Base-by-base conservation (phyloP, 2,888 invertebrate species). In the Meteorus cinctellus region DNA sequence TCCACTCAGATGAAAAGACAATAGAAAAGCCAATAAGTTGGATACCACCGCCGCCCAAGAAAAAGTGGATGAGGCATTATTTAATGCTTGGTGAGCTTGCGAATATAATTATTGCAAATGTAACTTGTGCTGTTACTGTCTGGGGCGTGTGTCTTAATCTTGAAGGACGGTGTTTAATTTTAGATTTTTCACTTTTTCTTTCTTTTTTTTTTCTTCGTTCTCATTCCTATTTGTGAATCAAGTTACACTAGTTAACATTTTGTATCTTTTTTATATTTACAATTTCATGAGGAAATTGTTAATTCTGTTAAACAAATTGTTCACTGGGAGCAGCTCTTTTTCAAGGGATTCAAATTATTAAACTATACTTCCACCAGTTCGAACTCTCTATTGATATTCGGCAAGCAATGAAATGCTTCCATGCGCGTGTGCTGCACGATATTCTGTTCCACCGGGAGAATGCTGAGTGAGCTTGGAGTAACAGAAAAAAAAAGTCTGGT, bases 21-120 rank as follows among this genome's bases (percentile, higher is more conserved):
- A 80, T 83, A 29, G 74, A 19, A n/a, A n/a, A 81, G 76, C 79
- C 80, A 63, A 81, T 80, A 51, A 82, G 82, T 78, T 88, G 88
- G 88, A 86, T 86, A 79, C 92, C 93, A 51, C 93, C 90, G 63
- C 90, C 94, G 74, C 94, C 94, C 62, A 94, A 94, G 90, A 94
- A 94, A 91, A 94, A 94, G 88, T 94, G 94, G 94, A 94, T 94
- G 81, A 92, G 91, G 84, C 93, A 93, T 86, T 94, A 93, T 87
- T 90, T 93, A 19, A 55, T 55, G 83, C 92, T 92, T 91, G 89
- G 93, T 93, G 87, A 88, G 87, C 62, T 45, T 65, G 55, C 19
- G 55, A 55, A 51, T 34, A 24, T n/a, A 55, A 69, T 16, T 45
- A 65, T 45, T 65, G 12, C 34, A n/a, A 16, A 29, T 29, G 27